These are phyloP conservation scores for Goniozus legneri DNA, from an alignment of 1,140 invertebrate genomes.

Conservation along the genomic window DNA sequence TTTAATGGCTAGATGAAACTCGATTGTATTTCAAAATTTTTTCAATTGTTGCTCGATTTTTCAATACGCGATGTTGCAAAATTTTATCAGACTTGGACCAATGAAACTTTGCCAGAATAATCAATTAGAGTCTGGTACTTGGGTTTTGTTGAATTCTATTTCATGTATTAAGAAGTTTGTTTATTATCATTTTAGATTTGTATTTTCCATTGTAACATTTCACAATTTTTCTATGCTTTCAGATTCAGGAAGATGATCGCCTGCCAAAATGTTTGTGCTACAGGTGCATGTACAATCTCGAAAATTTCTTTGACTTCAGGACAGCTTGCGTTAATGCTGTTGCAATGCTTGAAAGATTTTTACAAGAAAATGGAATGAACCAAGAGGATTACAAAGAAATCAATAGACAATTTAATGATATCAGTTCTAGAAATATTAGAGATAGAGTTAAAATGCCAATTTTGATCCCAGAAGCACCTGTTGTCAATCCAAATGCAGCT, in stretches of 20 bases:
- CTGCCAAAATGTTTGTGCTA: conserved; percentile 56
- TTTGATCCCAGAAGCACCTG: conserved; percentile 49
- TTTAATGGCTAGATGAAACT: too few relatives aligned
- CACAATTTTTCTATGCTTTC: conserved; percentile 23
- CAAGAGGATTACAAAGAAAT: not conserved
- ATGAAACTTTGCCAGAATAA: too few relatives aligned
- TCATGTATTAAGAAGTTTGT: too few relatives aligned
- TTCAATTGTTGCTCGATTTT: too few relatives aligned
- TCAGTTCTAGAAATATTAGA: conserved; percentile 32
- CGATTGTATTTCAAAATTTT: too few relatives aligned
- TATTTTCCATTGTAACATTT: too few relatives aligned
- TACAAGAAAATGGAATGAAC: conserved; percentile 31
- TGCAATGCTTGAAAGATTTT: conserved; percentile 44
- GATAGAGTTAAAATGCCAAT: conserved; percentile 47
- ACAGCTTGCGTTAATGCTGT: conserved; percentile 54
- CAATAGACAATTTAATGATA: not conserved
- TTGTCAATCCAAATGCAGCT: conserved; percentile 52
- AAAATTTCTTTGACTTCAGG: conserved; percentile 57
- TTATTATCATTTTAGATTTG: too few relatives aligned
- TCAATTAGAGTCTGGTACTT: too few relatives aligned
- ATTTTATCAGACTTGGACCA: too few relatives aligned
- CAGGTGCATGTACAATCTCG: conserved; percentile 56
- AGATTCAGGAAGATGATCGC: conserved; percentile 52
- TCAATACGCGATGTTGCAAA: too few relatives aligned
- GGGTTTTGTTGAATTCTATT: too few relatives aligned